These are phyloP conservation scores for Enteromius unitaeniatus DNA, from an alignment of 2,797 vertebrate species.

Conservation along the genomic window DNA sequence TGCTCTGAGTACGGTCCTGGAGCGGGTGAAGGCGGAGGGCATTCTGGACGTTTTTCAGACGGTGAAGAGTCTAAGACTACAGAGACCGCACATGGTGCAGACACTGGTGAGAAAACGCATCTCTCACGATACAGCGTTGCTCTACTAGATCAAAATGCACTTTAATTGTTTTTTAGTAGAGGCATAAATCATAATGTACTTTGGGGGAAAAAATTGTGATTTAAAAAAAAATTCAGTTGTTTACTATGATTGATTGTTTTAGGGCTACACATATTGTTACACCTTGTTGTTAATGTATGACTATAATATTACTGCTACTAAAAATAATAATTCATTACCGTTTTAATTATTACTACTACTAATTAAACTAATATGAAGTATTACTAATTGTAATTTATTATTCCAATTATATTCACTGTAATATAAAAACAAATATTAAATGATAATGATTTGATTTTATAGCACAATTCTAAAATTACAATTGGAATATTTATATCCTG, in stretches of 20 bases:
- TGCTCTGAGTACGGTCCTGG: conserved; percentile 95
- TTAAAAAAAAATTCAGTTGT: no score
- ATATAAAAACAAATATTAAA: background rate
- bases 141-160: background rate
- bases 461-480: background rate
- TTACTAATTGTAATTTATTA: background rate
- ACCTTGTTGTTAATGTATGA: background rate
- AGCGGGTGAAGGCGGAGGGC: conserved; percentile 96
- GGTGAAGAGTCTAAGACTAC: conserved; percentile 95
- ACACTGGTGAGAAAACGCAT: conserved; percentile 88
- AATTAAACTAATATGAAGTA: background rate
- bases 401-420: background rate
- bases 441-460: background rate
- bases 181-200: background rate
- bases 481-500: background rate
- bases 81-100: conserved; percentile 99
- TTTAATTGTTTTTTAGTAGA: background rate
- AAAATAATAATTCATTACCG: no score
- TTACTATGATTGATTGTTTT: no score
- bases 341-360: background rate
- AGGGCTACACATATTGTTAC: no score
- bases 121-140: background rate
- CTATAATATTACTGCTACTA: no score
- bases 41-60: conserved; percentile 99
- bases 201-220: no score